A percentile compares a stretch with the other conserved stretches of the same genome.
Conservation (phyloP, 1,140 invertebrate genomes). For the Achatina immaculata region DNA sequence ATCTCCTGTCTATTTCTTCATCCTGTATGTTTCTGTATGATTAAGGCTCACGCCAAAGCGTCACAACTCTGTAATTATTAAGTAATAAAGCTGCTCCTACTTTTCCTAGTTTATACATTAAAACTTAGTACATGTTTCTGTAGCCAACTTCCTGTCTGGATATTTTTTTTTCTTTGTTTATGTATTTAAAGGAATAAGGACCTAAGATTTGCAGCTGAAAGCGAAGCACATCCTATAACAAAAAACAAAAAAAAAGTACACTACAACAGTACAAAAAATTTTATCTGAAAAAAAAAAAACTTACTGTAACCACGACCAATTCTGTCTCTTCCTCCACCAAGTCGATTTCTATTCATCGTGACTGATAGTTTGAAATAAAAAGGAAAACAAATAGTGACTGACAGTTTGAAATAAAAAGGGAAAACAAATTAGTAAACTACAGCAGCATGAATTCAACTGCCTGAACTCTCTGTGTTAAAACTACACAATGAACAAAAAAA, state of each 20-base stretch:
- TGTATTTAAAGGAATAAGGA: background rate
- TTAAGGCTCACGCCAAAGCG: too few relatives aligned
- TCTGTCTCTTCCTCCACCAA: background rate
- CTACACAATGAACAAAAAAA: background rate
- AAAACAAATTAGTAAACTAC: too few relatives aligned
- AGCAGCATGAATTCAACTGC: background rate
- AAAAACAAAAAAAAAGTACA: background rate
- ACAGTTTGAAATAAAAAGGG: background rate
- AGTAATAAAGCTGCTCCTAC: too few relatives aligned
- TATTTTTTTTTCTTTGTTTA: too few relatives aligned
- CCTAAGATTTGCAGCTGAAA: background rate
- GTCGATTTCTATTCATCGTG: slow-evolving; percentile 2
- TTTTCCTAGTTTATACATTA: too few relatives aligned
- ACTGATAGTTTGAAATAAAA: background rate
- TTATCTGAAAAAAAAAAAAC: background rate
- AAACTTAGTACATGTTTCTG: background rate
- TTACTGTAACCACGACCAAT: background rate
- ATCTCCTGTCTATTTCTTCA: too few relatives aligned
- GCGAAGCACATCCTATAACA: background rate
- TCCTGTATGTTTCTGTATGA: too few relatives aligned
- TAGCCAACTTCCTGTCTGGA: background rate
- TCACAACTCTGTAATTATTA: too few relatives aligned
- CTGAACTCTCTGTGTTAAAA: background rate
- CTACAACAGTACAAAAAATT: background rate
- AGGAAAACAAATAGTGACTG: background rate